phyloP scores from a whole-genome alignment of 1,140 invertebrate genomes.

The Halesus radiatus region DNA sequence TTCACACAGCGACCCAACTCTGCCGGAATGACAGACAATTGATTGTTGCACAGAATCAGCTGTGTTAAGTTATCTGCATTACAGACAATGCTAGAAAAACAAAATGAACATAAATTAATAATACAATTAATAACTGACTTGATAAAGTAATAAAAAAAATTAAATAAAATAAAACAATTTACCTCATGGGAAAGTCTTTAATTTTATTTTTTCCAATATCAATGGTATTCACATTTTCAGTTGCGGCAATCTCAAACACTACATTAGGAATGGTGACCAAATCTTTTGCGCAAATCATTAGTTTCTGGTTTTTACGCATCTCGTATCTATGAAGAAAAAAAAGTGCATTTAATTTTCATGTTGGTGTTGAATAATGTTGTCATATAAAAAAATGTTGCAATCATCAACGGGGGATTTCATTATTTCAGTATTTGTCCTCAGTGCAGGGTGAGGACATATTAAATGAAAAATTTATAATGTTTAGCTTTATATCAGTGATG shows the following conservation, averaged over 20 bases:
- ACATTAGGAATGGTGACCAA: slow-evolving; percentile 77
- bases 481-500: too few species aligned
- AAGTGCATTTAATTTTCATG: too few species aligned
- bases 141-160: too few species aligned
- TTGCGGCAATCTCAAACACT: slow-evolving; percentile 78
- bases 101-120: slow-evolving; percentile 6
- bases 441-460: too few species aligned
- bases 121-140: not conserved
- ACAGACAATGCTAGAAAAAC: slow-evolving; percentile 66
- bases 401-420: too few species aligned
- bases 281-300: slow-evolving; percentile 78
- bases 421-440: too few species aligned
- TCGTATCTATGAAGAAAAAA: slow-evolving; percentile 71
- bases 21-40: slow-evolving; percentile 73
- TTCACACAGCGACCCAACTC: slow-evolving; percentile 77
- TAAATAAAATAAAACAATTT: slow-evolving; percentile 60
- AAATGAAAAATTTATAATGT: too few species aligned
- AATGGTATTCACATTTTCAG: slow-evolving; percentile 80
- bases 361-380: too few species aligned
- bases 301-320: slow-evolving; percentile 78
- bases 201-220: slow-evolving; percentile 88
- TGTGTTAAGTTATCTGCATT: slow-evolving; percentile 75
- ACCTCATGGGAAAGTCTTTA: slow-evolving; percentile 77
- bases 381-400: too few species aligned
- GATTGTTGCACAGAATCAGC: slow-evolving; percentile 77